Evolutionary conservation across 2,113 vertebrate species (phyloP).

Genomic region (Balaenoptera acutorostrata): DNA sequence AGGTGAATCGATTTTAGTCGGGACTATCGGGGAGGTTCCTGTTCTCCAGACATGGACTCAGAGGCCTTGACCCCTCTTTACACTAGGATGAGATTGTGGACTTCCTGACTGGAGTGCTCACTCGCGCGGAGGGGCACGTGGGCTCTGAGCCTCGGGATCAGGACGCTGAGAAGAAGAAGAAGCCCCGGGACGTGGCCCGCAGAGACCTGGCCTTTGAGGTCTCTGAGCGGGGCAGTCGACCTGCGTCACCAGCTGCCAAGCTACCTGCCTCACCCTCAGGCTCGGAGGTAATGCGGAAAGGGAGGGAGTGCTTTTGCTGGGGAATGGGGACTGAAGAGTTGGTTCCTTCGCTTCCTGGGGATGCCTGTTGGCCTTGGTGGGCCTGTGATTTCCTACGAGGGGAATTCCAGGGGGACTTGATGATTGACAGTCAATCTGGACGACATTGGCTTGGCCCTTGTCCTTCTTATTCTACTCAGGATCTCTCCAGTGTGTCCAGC

Average conservation of each 20-base stretch:
- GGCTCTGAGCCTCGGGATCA: conserved; percentile 91
- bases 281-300: conserved; percentile 85
- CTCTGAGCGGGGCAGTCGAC: conserved; percentile 87
- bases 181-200: conserved; percentile 78
- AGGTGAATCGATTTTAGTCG: not conserved
- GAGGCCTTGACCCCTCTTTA: not conserved
- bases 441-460: not conserved
- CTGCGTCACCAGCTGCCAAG: conserved; percentile 88
- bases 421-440: not conserved
- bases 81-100: conserved; percentile 95
- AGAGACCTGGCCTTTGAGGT: conserved; percentile 92
- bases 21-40: not conserved
- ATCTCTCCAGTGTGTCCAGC: conserved; percentile 96
- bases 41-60: not conserved
- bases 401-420: not conserved
- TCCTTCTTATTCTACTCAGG: conserved; percentile 77
- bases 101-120: conserved; percentile 93
- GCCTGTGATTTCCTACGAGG: not conserved
- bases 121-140: conserved; percentile 85
- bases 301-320: not conserved
- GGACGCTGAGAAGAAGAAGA: conserved; percentile 94
- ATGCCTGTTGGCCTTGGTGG: not conserved
- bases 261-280: conserved; percentile 92
- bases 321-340: not conserved
- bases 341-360: not conserved